Evolutionary conservation across 92 coral and sea anemone species (phyloP), one percentile per base, ranked within the genome.

Genomic region (Siderastrea radians): DNA sequence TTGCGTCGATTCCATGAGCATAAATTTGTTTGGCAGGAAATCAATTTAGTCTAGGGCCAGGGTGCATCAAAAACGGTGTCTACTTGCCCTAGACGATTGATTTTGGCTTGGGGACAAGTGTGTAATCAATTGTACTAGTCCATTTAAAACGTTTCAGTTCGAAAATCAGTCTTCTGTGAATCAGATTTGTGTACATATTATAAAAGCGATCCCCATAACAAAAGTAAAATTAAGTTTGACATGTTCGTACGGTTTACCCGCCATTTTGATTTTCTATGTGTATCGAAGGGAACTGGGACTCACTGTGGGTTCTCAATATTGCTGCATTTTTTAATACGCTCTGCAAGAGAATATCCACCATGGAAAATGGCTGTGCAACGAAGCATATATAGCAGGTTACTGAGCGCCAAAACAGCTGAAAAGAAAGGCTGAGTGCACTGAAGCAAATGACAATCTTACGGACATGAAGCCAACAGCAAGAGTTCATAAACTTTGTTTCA

Each of bases 311-410:
- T 74, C 53, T 75, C 65, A 49, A 26, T 26, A 55, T 75, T 75
- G 19, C 49, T 75, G 79, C 79, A 77, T 77, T 60, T 45, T 58
- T 73, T 26, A 19, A 19, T 74, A 74, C 49, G 19, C 79, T 64
- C 82, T 77, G 59, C 62, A 14, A 44, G 70, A 75, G 67, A 88
- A 82, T 49, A 13, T 44, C 9, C 67, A 85, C 43, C 13, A 52
- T 62, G 88, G 75, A 87, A 81, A 53, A 81, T 88, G 87, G 63
- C 63, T 59, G 63, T 7, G 7, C 63, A 59, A 15, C 63, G 72
- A 45, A 43, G 72, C 49, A 68, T 68, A 68, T 38, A 43, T 7
- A 15, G 49, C 72, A 68, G 38, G 38, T 68, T 65, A 44, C 7
- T 65, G 70, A 16, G 11, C 70, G 17, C 44, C 7, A 26, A 65